Conservation (phyloP, 1,140 invertebrate genomes). For the Cotesia typhae region DNA sequence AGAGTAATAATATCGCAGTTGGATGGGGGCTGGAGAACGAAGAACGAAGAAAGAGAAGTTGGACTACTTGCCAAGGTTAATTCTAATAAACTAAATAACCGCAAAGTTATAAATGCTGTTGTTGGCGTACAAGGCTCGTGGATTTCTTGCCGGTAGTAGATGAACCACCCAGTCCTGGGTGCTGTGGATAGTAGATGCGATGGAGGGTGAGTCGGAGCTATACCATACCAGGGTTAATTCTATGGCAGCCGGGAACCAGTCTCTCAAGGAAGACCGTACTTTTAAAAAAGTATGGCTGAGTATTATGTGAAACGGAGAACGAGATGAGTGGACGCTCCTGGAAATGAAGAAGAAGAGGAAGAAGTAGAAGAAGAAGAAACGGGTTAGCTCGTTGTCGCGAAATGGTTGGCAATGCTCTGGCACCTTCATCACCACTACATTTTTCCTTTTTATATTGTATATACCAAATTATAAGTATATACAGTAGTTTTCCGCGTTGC, state of each 20-base stretch:
- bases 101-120: slow-evolving; percentile 53
- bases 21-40: neutral
- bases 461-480: neutral
- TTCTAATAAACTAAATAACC: slow-evolving; percentile 58
- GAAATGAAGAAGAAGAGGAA: neutral
- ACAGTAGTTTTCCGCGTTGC: slow-evolving; percentile 1
- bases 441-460: neutral
- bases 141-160: neutral
- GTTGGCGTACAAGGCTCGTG: slow-evolving; percentile 14
- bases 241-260: slow-evolving; percentile 22
- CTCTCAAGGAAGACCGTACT: neutral
- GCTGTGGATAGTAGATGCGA: neutral
- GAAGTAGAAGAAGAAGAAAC: slow-evolving; percentile 3
- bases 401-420: slow-evolving; percentile 15
- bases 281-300: slow-evolving; percentile 7
- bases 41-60: slow-evolving; percentile 2
- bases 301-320: slow-evolving; percentile 10
- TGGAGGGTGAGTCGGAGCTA: neutral
- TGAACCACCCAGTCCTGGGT: neutral
- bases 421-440: slow-evolving; percentile 1
- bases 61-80: slow-evolving; percentile 46
- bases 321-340: slow-evolving; percentile 22
- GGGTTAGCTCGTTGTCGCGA: slow-evolving; percentile 6
- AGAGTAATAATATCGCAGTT: too few relatives aligned
- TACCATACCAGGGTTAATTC: neutral